These are phyloP conservation scores for Belonocnema kinseyi DNA, from an alignment of 1,140 invertebrate genomes.

Conservation along the genomic window DNA sequence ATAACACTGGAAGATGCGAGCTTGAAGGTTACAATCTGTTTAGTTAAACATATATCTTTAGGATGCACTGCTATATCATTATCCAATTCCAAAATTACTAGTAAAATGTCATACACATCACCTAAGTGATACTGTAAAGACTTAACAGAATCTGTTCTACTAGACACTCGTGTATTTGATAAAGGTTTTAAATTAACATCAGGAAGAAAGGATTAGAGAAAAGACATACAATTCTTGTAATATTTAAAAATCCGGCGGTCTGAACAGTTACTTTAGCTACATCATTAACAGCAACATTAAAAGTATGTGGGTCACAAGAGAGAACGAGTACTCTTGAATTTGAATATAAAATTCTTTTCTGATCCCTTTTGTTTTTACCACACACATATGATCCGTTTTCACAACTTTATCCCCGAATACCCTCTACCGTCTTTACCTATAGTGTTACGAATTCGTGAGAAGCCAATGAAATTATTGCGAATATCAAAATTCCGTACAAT, in stretches of 20 bases:
- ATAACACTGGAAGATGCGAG: slow-evolving; percentile 40
- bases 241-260: slow-evolving; percentile 49
- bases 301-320: too few species aligned
- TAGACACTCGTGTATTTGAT: slow-evolving; percentile 43
- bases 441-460: too few species aligned
- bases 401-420: too few species aligned
- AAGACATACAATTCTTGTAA: slow-evolving; percentile 57
- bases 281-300: slow-evolving; percentile 46
- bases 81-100: slow-evolving; percentile 15
- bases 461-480: too few species aligned
- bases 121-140: slow-evolving; percentile 38
- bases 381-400: too few species aligned
- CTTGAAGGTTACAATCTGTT: slow-evolving; percentile 42
- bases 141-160: slow-evolving; percentile 43
- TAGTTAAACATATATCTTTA: slow-evolving; percentile 38
- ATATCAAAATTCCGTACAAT: too few species aligned
- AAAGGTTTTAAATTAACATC: slow-evolving; percentile 44
- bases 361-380: too few species aligned
- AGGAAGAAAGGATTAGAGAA: slow-evolving; percentile 51
- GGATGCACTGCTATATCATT: slow-evolving; percentile 36
- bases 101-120: slow-evolving; percentile 41
- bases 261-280: slow-evolving; percentile 41
- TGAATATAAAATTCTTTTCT: too few species aligned
- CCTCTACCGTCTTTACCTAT: too few species aligned
- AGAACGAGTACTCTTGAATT: too few species aligned